Evolutionary conservation across 2,797 vertebrate species (phyloP).

Genomic region (Darevskia mixta): DNA sequence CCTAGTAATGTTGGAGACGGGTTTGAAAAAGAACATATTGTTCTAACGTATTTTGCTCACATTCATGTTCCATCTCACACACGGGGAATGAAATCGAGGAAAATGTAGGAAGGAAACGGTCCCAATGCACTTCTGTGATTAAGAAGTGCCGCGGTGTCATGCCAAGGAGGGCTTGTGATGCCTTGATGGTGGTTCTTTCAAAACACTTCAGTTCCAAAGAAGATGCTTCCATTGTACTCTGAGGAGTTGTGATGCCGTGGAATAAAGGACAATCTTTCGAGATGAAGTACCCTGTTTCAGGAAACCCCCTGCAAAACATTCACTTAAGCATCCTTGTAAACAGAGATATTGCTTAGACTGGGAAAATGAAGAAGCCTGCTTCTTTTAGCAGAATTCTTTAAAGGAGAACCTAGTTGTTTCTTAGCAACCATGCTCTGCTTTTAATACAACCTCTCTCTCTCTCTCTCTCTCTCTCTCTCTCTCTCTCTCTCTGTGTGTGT

Average conservation of each 20-base stretch:
- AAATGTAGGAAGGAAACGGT: background rate
- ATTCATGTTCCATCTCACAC: background rate
- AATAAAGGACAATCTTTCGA: background rate
- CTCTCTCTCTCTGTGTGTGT: background rate
- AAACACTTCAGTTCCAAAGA: background rate
- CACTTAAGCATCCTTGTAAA: background rate
- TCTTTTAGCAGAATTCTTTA: background rate
- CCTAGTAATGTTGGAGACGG: background rate
- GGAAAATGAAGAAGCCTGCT: background rate
- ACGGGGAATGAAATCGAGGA: background rate
- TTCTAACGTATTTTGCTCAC: background rate
- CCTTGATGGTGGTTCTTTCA: background rate
- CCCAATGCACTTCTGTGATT: background rate
- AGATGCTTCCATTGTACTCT: background rate
- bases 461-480: too few relatives aligned
- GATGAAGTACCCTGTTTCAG: background rate
- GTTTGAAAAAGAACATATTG: too few relatives aligned
- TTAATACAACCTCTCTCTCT: background rate
- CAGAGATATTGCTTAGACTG: background rate
- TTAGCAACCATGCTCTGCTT: constrained; percentile 14
- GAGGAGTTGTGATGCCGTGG: background rate
- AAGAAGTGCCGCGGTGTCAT: background rate
- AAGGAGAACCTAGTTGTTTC: background rate
- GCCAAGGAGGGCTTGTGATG: background rate
- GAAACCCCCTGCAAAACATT: background rate